phyloP scores from a whole-genome alignment of 2,888 invertebrate species.

The Notodonta dromedarius region DNA sequence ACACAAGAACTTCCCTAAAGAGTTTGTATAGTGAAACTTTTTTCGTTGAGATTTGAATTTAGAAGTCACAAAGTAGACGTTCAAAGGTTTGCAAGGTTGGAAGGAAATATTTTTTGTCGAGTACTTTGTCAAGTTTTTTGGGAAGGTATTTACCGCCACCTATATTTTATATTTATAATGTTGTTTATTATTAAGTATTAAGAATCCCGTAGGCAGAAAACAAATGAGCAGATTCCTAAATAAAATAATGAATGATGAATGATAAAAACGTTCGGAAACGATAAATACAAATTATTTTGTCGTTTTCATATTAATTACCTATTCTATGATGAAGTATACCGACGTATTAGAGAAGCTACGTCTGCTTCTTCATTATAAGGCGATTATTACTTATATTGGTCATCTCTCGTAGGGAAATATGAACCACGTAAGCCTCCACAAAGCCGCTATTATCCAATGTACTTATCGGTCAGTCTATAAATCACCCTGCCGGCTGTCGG shows the following conservation, averaged over 20 bases:
- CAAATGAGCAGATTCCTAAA: no score
- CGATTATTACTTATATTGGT: background rate
- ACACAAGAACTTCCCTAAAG: constrained; percentile 26
- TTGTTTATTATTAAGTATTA: background rate
- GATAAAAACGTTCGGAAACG: no score
- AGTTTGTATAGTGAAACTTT: constrained; percentile 20
- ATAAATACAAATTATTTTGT: no score
- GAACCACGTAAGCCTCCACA: background rate
- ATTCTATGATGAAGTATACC: no score
- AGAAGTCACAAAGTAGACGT: constrained; percentile 27
- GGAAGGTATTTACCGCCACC: background rate
- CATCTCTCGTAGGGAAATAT: background rate
- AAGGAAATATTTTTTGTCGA: constrained; percentile 32
- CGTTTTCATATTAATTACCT: no score
- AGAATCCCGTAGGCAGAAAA: no score
- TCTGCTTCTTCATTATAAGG: background rate
- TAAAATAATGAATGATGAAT: no score
- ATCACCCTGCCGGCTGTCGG: constrained; percentile 30
- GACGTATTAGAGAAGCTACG: background rate
- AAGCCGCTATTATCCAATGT: constrained; percentile 22
- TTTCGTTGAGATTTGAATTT: constrained; percentile 29
- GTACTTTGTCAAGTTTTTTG: constrained; percentile 14
- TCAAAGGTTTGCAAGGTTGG: constrained; percentile 33
- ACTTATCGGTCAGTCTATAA: constrained; percentile 43
- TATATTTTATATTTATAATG: no score